Conservation (phyloP, 2,797 vertebrate species). For the Sebastes melanostomus region DNA sequence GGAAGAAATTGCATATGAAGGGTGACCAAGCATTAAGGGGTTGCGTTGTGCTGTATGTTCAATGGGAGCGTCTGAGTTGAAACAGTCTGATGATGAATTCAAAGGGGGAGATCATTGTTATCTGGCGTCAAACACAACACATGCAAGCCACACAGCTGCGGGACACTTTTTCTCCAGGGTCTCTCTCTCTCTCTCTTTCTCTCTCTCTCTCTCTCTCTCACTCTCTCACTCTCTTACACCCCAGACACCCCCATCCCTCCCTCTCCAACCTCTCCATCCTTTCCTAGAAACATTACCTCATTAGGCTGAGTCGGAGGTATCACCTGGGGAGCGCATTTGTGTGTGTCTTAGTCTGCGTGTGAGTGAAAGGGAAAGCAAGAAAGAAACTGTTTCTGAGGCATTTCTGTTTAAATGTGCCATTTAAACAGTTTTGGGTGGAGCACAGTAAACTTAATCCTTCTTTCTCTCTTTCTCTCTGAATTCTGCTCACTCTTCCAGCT, state of each 20-base stretch:
- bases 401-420: constrained; percentile 43
- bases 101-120: constrained; percentile 43
- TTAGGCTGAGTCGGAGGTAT: constrained; percentile 62
- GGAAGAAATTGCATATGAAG: background rate
- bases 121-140: constrained; percentile 64
- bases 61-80: constrained; percentile 45
- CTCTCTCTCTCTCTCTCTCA: constrained; percentile 3
- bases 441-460: constrained; percentile 26
- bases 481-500: constrained; percentile 20
- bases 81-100: constrained; percentile 51
- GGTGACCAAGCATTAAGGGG: background rate
- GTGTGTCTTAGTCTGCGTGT: constrained; percentile 8
- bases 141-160: constrained; percentile 62
- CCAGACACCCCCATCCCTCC: constrained; percentile 48
- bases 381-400: constrained; percentile 22
- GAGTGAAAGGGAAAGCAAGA: constrained; percentile 1
- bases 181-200: constrained; percentile 27
- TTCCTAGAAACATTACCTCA: constrained; percentile 79
- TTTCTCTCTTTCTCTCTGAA: constrained; percentile 27
- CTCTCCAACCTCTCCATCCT: constrained; percentile 43
- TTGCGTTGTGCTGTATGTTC: constrained; percentile 21
- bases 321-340: constrained; percentile 66
- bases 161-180: constrained; percentile 45
- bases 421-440: constrained; percentile 61
- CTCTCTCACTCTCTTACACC: constrained; percentile 22